phyloP scores from a whole-genome alignment of 2,113 vertebrate genomes.

The Urocitellus parryii region DNA sequence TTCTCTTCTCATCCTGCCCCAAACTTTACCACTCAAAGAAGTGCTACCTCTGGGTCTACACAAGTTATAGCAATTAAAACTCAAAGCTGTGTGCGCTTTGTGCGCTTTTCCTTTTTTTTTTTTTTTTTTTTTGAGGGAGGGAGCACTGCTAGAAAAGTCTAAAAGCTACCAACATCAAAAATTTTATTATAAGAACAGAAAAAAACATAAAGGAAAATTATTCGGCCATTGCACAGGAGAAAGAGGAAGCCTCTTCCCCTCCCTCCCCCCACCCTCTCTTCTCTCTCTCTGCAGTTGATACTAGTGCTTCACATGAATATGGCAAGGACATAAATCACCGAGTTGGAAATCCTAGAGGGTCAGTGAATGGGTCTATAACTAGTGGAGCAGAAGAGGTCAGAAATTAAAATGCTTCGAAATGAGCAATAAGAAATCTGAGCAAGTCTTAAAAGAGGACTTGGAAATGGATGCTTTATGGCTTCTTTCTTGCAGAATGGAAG shows the following conservation, averaged over 20 bases:
- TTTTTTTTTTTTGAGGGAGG: neutral
- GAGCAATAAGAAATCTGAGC: conserved; percentile 82
- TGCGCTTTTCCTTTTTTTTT: neutral
- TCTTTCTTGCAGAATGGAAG: conserved; percentile 46
- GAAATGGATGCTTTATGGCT: conserved; percentile 78
- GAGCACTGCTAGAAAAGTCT: conserved; percentile 29
- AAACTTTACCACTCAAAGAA: neutral
- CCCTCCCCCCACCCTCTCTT: too few species aligned
- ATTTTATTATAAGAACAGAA: conserved; percentile 57
- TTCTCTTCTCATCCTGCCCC: neutral
- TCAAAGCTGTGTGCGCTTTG: neutral
- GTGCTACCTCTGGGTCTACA: neutral
- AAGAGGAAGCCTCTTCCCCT: conserved; percentile 21
- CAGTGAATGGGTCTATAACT: conserved; percentile 81
- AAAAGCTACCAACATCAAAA: neutral
- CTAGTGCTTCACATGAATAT: conserved; percentile 77
- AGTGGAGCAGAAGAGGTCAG: conserved; percentile 87
- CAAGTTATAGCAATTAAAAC: neutral
- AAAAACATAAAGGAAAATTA: conserved; percentile 56
- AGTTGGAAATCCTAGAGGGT: conserved; percentile 84
- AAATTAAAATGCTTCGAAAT: conserved; percentile 84
- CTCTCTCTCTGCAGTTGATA: conserved; percentile 39
- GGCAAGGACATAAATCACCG: conserved; percentile 80
- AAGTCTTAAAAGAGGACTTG: conserved; percentile 73
- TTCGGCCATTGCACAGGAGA: conserved; percentile 18